Evolutionary conservation across 92 coral and sea anemone species (phyloP).

Genomic region (Paramuricea clavata): DNA sequence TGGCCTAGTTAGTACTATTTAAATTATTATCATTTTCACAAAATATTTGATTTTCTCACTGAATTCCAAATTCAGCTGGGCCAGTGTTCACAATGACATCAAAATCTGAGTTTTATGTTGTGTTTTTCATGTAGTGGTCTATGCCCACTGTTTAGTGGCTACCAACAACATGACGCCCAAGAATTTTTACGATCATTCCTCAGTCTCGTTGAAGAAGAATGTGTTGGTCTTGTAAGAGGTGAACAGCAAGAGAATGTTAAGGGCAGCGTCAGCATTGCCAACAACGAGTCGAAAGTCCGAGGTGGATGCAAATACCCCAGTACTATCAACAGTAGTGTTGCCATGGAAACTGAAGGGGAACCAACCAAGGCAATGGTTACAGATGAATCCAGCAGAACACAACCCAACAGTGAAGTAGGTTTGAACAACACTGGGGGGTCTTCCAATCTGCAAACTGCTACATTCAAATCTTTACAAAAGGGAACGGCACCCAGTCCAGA

Average conservation of each 20-base stretch:
- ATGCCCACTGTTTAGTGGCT: constrained; percentile 83
- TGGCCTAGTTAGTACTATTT: no score
- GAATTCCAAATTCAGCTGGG: no score
- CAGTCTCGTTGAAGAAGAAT: constrained; percentile 57
- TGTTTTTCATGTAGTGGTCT: constrained; percentile 64
- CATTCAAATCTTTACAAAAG: neutral
- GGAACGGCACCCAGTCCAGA: constrained; percentile 20
- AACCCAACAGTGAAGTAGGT: neutral
- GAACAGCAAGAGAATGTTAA: constrained; percentile 44
- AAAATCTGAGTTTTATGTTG: neutral
- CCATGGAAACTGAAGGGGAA: neutral
- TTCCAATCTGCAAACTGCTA: constrained; percentile 15
- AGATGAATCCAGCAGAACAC: neutral
- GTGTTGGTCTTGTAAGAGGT: constrained; percentile 78
- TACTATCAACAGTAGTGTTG: neutral
- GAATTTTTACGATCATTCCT: constrained; percentile 87
- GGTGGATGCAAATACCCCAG: constrained; percentile 38
- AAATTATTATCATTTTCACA: no score
- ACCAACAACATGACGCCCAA: constrained; percentile 96
- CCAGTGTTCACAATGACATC: no score
- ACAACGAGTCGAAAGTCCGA: constrained; percentile 25
- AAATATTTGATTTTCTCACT: no score
- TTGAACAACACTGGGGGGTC: neutral
- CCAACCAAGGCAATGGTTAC: neutral
- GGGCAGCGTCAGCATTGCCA: neutral